Evolutionary conservation across 2,113 vertebrate species (phyloP).

Genomic region (Megaleporinus macrocephalus): DNA sequence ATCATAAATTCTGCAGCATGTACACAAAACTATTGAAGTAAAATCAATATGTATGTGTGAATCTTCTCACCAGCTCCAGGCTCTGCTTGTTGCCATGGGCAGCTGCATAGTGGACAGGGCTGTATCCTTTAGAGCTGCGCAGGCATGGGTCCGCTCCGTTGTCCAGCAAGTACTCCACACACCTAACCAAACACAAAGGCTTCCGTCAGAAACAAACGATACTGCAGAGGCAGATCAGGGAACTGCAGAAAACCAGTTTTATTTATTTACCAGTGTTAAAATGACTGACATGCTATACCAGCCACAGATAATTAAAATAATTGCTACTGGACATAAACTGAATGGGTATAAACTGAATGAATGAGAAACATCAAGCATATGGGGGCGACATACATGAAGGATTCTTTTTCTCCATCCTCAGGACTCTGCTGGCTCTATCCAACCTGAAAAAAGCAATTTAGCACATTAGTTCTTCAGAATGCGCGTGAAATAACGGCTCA

Average conservation of each 20-base stretch:
- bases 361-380: neutral
- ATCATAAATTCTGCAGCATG: neutral
- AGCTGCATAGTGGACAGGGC: slow-evolving; percentile 94
- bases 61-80: slow-evolving; percentile 88
- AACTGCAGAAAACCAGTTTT: neutral
- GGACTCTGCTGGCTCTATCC: slow-evolving; percentile 54
- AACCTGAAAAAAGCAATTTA: slow-evolving; percentile 15
- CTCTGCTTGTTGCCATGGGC: slow-evolving; percentile 95
- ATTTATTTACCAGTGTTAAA: too few species aligned
- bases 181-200: slow-evolving; percentile 71
- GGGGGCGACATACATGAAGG: slow-evolving; percentile 47
- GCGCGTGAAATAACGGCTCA: too few species aligned
- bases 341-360: neutral
- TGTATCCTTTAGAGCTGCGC: slow-evolving; percentile 93
- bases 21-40: neutral
- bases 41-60: neutral
- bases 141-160: slow-evolving; percentile 92
- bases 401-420: slow-evolving; percentile 53
- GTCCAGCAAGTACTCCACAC: slow-evolving; percentile 93
- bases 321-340: too few species aligned
- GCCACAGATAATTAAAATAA: too few species aligned
- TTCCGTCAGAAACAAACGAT: neutral
- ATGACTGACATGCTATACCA: neutral
- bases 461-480: too few species aligned
- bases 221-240: too few species aligned